Conservation (phyloP, 1,140 invertebrate genomes). For the Diorhabda elongata region DNA sequence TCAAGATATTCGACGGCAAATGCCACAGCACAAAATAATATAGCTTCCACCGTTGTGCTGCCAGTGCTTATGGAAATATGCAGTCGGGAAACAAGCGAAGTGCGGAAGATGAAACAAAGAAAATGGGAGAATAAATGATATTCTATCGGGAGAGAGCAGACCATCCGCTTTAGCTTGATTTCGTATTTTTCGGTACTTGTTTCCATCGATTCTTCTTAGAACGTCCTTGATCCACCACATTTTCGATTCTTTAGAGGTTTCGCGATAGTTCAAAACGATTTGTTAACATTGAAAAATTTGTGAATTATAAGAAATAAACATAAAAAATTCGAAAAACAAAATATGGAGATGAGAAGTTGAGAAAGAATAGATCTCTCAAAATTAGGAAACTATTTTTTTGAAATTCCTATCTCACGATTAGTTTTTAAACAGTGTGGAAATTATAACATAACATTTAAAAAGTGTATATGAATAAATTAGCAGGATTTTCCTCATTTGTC, state of each 20-base stretch:
- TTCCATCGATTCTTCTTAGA: background rate
- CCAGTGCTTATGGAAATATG: background rate
- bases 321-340: no score
- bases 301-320: no score
- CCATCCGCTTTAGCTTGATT: background rate
- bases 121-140: slow-evolving; percentile 27
- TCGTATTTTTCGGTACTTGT: background rate
- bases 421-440: no score
- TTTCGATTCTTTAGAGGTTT: background rate
- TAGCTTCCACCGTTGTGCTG: background rate
- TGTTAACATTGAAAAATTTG: no score
- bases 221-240: background rate
- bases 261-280: no score
- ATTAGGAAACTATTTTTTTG: no score
- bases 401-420: no score
- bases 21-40: slow-evolving; percentile 27
- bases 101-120: slow-evolving; percentile 24
- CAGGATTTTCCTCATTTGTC: no score
- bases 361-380: no score
- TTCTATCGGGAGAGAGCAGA: slow-evolving; percentile 16
- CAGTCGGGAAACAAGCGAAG: background rate
- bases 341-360: no score
- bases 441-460: no score
- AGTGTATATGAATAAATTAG: no score
- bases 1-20: slow-evolving; percentile 19